Evolutionary conservation across 1,140 invertebrate species (phyloP).

Genomic region (Orius laevigatus): DNA sequence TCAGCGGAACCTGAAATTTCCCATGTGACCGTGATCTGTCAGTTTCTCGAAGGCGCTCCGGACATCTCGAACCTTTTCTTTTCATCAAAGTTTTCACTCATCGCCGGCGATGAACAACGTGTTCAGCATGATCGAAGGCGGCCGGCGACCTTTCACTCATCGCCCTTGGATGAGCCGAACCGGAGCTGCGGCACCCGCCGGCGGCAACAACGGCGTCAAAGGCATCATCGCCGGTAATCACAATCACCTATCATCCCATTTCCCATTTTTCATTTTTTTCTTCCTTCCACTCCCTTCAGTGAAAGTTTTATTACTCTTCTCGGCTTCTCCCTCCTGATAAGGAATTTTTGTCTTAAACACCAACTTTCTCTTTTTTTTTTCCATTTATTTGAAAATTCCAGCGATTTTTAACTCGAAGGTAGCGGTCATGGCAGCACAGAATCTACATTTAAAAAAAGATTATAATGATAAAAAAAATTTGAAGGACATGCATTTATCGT

Average conservation of each 20-base stretch:
- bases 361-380: neutral
- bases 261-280: neutral
- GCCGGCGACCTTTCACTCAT: neutral
- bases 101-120: too few relatives aligned
- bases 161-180: constrained; percentile 51
- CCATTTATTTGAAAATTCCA: neutral
- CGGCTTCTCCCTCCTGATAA: neutral
- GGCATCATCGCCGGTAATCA: constrained; percentile 12
- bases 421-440: too few relatives aligned
- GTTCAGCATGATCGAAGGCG: neutral
- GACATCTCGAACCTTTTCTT: too few relatives aligned
- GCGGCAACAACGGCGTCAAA: constrained; percentile 12
- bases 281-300: neutral
- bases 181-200: constrained; percentile 43
- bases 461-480: too few relatives aligned
- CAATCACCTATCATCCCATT: neutral
- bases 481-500: too few relatives aligned
- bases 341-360: neutral
- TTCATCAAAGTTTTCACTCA: too few relatives aligned
- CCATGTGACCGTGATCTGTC: too few relatives aligned
- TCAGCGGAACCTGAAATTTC: too few relatives aligned
- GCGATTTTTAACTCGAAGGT: neutral
- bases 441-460: too few relatives aligned
- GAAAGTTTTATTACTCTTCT: neutral
- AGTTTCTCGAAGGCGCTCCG: too few relatives aligned